Conservation (phyloP, 2,888 invertebrate species). For the Uloborus plumipes region DNA sequence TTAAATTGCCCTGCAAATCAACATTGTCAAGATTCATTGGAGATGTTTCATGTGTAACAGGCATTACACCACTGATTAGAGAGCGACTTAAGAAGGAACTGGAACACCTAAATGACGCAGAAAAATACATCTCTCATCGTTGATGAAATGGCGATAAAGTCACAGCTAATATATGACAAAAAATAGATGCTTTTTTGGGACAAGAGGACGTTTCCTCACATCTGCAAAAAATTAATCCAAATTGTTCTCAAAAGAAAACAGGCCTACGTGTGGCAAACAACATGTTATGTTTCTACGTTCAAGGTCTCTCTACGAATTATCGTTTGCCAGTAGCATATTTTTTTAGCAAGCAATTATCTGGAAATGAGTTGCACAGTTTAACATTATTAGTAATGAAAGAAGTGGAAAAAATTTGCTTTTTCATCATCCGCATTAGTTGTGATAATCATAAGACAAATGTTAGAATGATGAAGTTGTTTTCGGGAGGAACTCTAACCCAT, state of each 20-base stretch:
- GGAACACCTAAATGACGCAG: background rate
- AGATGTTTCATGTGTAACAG: background rate
- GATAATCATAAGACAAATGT: background rate
- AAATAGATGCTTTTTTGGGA: background rate
- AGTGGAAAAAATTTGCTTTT: background rate
- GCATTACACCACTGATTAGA: background rate
- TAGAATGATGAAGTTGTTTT: background rate
- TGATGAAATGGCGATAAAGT: constrained; percentile 1
- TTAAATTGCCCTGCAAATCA: background rate
- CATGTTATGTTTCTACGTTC: background rate
- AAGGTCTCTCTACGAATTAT: background rate
- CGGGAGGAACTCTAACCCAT: background rate
- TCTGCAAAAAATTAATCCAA: background rate
- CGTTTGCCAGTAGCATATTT: background rate
- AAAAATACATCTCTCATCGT: background rate
- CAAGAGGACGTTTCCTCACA: background rate
- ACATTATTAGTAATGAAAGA: background rate
- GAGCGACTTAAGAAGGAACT: background rate
- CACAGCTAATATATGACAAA: background rate
- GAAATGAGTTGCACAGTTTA: background rate
- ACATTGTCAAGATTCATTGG: background rate
- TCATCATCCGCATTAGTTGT: background rate
- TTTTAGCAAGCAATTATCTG: background rate
- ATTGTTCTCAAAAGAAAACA: background rate
- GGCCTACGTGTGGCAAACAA: background rate